Evolutionary conservation across 2,113 vertebrate species (phyloP).

Genomic region (Cnemophilus loriae): DNA sequence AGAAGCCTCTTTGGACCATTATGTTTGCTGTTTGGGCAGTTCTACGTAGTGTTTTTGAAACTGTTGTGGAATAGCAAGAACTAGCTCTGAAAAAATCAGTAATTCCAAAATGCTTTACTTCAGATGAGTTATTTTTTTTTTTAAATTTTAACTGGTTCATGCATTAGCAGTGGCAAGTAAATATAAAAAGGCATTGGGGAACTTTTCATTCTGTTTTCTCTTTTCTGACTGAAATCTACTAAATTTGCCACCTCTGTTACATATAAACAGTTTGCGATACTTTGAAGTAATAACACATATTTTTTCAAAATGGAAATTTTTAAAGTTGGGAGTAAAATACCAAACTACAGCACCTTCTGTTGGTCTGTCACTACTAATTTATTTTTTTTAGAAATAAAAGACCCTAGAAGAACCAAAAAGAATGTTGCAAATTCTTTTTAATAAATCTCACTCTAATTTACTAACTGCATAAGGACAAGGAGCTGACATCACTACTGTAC

Average conservation of each 20-base stretch:
- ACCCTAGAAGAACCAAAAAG: neutral
- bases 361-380: neutral
- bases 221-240: neutral
- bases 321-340: neutral
- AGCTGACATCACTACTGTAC: neutral
- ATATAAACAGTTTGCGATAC: neutral
- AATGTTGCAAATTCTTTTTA: neutral
- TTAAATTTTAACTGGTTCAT: neutral
- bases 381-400: neutral
- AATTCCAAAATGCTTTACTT: neutral
- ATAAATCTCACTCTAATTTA: neutral
- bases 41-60: neutral
- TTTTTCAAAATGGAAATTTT: fast-evolving
- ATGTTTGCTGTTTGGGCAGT: neutral
- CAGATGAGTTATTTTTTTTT: fast-evolving
- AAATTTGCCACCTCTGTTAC: neutral
- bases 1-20: neutral
- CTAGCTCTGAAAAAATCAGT: neutral
- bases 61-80: neutral
- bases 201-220: neutral
- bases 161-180: neutral
- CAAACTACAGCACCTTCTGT: neutral
- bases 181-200: neutral
- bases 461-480: neutral
- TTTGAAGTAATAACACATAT: neutral